A percentile compares a stretch with the other conserved stretches of the same genome.
Conservation (phyloP, 1,140 invertebrate species). For the Acromyrmex heyeri region DNA sequence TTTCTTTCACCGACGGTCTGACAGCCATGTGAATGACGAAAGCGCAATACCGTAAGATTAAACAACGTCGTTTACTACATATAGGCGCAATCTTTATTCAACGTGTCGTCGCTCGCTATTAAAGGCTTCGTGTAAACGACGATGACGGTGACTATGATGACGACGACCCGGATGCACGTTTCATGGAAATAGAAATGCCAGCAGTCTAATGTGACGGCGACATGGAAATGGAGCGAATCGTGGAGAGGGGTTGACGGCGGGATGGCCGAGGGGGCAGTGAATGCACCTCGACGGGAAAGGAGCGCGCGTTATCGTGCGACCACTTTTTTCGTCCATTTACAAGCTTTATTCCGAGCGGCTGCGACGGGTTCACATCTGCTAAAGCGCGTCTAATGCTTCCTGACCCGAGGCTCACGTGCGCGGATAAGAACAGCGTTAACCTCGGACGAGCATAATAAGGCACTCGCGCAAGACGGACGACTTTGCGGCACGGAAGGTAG, state of each 20-base stretch:
- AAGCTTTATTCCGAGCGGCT: conserved; percentile 68
- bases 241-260: not conserved
- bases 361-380: conserved; percentile 42
- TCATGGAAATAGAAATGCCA: conserved; percentile 69
- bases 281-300: conserved; percentile 26
- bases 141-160: not conserved
- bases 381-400: conserved; percentile 66
- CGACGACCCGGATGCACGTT: conserved; percentile 47
- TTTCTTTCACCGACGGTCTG: not conserved
- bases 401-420: conserved; percentile 50
- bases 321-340: conserved; percentile 81
- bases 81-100: conserved; percentile 56
- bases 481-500: conserved; percentile 43
- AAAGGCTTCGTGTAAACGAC: conserved; percentile 35
- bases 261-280: conserved; percentile 5
- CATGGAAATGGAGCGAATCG: conserved; percentile 71
- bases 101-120: conserved; percentile 30
- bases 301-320: conserved; percentile 74
- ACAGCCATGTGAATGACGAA: conserved; percentile 30
- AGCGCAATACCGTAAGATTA: conserved; percentile 42
- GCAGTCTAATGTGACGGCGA: conserved; percentile 75
- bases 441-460: conserved; percentile 69
- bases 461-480: conserved; percentile 65
- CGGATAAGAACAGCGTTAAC: conserved; percentile 62
- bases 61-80: conserved; percentile 26